Conservation (phyloP, 2,888 invertebrate species). For the Branchipolynoe longqiensis region DNA sequence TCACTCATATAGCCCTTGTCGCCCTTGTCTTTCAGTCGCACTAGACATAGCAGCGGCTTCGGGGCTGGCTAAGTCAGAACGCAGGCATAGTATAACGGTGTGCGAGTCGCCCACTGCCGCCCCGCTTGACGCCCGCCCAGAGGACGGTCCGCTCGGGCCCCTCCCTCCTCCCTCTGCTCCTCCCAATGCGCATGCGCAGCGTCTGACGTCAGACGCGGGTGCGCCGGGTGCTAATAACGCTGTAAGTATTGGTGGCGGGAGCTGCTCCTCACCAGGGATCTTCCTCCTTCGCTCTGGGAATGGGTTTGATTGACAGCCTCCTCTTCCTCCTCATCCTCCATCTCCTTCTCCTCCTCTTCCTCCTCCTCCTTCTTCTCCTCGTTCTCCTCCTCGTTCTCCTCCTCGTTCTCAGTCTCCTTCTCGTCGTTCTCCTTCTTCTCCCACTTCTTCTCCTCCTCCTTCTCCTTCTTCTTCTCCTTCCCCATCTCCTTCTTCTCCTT, state of each 20-base stretch:
- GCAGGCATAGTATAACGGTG: constrained; percentile 76
- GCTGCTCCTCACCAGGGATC: constrained; percentile 27
- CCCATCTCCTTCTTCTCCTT: no score
- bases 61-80: not conserved
- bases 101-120: constrained; percentile 73
- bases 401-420: no score
- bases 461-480: no score
- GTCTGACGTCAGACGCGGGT: constrained; percentile 20
- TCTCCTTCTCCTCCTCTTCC: no score
- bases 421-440: no score
- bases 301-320: constrained; percentile 54
- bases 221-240: constrained; percentile 40
- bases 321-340: no score
- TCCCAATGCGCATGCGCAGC: constrained; percentile 29
- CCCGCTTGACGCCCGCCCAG: not conserved
- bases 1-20: not conserved
- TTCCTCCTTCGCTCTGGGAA: constrained; percentile 27
- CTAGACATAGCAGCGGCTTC: constrained; percentile 30
- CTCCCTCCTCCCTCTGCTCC: constrained; percentile 45
- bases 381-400: no score
- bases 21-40: constrained; percentile 37
- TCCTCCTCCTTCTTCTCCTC: no score
- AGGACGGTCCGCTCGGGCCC: constrained; percentile 11
- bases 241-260: constrained; percentile 51
- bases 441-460: no score